Percentiles rank a stretch among this genome's conserved stretches.
Evolutionary conservation across 2,888 invertebrate species (phyloP).

Genomic region (Eugnorisma glareosa): DNA sequence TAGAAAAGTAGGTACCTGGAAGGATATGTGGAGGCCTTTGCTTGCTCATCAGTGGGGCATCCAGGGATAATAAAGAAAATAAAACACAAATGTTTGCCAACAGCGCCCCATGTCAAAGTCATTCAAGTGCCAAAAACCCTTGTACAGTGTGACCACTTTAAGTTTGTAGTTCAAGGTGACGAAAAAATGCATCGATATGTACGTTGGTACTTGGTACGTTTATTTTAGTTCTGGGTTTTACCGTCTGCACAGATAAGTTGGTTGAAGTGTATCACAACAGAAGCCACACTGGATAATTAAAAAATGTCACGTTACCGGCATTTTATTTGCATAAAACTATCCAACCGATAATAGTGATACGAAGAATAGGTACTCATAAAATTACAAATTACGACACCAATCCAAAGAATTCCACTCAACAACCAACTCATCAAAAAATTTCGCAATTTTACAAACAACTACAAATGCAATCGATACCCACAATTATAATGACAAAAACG

Average conservation of each 20-base stretch:
- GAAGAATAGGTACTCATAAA: background rate
- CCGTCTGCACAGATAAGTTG: no score
- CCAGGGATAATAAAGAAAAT: background rate
- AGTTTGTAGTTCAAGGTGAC: no score
- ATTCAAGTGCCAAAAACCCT: background rate
- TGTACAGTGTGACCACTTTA: background rate
- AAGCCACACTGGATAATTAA: background rate
- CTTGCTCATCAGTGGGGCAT: background rate
- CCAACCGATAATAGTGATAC: background rate
- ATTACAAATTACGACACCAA: background rate
- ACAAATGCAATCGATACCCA: conserved; percentile 59
- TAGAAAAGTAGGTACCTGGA: background rate
- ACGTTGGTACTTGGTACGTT: no score
- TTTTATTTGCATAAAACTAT: background rate
- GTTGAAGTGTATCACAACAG: background rate
- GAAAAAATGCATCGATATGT: no score
- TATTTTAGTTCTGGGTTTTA: no score
- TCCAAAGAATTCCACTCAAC: background rate
- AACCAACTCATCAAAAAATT: conserved; percentile 22
- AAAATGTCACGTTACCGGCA: background rate
- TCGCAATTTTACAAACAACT: conserved; percentile 37
- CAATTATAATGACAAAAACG: conserved; percentile 60
- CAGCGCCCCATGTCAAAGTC: background rate
- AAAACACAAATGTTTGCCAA: background rate
- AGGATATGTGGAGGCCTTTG: background rate